These are phyloP conservation scores for Prolemur simus DNA, from an alignment of 2,113 vertebrate genomes.

Conservation along the genomic window DNA sequence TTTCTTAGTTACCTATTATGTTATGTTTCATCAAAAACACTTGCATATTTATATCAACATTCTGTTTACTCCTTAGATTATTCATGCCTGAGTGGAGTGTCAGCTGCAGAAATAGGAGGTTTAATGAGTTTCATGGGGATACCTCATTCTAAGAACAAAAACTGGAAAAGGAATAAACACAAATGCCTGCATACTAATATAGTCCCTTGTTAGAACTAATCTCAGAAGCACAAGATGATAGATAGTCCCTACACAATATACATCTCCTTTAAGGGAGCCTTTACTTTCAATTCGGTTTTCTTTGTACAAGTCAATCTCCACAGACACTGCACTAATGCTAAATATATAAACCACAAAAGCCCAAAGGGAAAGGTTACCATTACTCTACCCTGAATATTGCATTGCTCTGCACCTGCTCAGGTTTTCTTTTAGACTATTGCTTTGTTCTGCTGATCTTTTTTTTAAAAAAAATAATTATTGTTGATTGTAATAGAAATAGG, in stretches of 20 bases:
- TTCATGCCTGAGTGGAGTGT: conserved; percentile 76
- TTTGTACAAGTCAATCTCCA: conserved; percentile 47
- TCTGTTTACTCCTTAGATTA: conserved; percentile 81
- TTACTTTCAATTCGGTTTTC: conserved; percentile 49
- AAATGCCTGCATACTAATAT: conserved; percentile 75
- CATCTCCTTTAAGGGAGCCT: conserved; percentile 43
- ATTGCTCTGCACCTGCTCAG: neutral
- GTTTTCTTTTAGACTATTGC: neutral
- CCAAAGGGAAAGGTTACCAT: conserved; percentile 14
- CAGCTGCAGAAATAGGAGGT: conserved; percentile 73
- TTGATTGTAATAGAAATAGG: conserved; percentile 48
- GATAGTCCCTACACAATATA: neutral
- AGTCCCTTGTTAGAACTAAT: conserved; percentile 60
- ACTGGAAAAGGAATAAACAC: conserved; percentile 60
- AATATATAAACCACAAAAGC: conserved; percentile 56
- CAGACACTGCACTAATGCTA: conserved; percentile 9
- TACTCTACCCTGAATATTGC: neutral
- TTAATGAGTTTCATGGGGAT: conserved; percentile 83
- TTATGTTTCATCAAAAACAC: conserved; percentile 55
- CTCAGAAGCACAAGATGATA: conserved; percentile 49
- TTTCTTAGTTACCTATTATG: conserved; percentile 46
- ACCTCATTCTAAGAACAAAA: conserved; percentile 75
- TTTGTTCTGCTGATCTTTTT: conserved; percentile 59
- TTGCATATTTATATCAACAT: conserved; percentile 81
- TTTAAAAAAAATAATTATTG: neutral